Base-by-base conservation (phyloP, 2,888 invertebrate genomes). In the Pharmacophagus antenor region DNA sequence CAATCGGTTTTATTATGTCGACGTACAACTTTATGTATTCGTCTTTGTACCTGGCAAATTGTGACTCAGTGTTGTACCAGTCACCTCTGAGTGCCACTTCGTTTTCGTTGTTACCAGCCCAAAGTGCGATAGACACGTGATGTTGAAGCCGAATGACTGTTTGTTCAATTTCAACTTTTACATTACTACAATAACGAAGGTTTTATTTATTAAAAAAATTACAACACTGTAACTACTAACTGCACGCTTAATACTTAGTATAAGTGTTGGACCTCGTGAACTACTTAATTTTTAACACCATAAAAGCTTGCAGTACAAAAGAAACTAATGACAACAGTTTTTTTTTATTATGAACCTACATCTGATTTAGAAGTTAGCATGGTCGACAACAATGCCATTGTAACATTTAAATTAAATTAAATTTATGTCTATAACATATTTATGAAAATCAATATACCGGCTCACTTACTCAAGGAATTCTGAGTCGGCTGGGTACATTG, bases 21-120 rank as follows among this genome's bases (percentile, higher is more conserved):
- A 96, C 94, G 74, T 99, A 99, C 0, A 99, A 90, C 71, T 93
- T 93, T 0, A 96, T 84, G 74, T 98, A 99, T 76, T 98, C 98
- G 0, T 82, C 70, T 71, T 93, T 93, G 72, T 95, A 96, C 55
- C 87, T 82, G 0, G 85, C 69, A 65, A 91, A 92, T 15, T 92
- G 73, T 0, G 69, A 55, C 0, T 73, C 69, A 0, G 95, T 94
- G 1, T 79, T 77, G 76, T 95, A 95, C 98, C 98, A 98, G 77
- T 96, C 94, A 46, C 94, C 94, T 50, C 94, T 92, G 6, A 98
- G 79, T 0, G 97, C 98, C 4, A 94, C 95, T 88, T 99, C 99
- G 76, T 99, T 99, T 85, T 99, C 99, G 79, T 99, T 99, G 81
- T 99, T 99, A 4, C 95, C 98, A n/a, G 98, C 96, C 95, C 97